Evolutionary conservation across 2,113 vertebrate species (phyloP).

Genomic region (Pollachius pollachius): DNA sequence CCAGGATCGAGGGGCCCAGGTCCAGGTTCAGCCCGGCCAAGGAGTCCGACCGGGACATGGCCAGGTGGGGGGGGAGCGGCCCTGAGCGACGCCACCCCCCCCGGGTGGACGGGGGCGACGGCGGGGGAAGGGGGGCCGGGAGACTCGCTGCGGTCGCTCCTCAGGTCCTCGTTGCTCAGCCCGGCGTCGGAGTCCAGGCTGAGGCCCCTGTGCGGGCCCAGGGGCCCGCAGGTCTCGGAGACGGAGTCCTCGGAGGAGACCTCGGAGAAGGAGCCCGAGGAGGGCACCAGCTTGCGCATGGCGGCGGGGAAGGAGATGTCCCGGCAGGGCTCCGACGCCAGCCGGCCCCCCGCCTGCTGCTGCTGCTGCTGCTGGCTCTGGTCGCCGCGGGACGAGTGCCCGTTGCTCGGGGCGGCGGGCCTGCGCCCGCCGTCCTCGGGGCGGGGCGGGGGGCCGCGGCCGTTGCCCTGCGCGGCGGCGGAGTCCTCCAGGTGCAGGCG

Average conservation of each 20-base stretch:
- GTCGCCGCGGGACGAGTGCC: not conserved
- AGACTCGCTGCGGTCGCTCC: constrained; percentile 61
- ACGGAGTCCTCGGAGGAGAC: constrained; percentile 76
- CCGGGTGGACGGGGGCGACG: not conserved
- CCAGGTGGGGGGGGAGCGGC: not conserved
- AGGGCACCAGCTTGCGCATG: constrained; percentile 62
- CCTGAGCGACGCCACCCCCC: too few relatives aligned
- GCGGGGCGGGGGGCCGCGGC: constrained; percentile 40
- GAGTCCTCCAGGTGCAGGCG: constrained; percentile 72
- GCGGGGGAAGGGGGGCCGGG: constrained; percentile 19
- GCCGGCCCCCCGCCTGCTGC: constrained; percentile 36
- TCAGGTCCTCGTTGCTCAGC: constrained; percentile 77
- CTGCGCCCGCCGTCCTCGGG: not conserved
- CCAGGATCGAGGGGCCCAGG: constrained; percentile 80
- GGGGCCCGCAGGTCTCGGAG: constrained; percentile 61
- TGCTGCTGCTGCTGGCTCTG: constrained; percentile 41
- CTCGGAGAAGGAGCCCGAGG: constrained; percentile 72
- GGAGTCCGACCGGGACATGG: constrained; percentile 67
- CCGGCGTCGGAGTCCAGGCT: constrained; percentile 70
- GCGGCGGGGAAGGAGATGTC: constrained; percentile 63
- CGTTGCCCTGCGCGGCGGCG: not conserved
- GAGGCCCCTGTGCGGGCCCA: constrained; percentile 59
- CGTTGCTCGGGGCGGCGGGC: constrained; percentile 11
- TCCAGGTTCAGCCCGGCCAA: constrained; percentile 72
- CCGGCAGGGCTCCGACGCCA: constrained; percentile 48